phyloP scores from a whole-genome alignment of 1,140 invertebrate species.

The Drosophila setifemur region DNA sequence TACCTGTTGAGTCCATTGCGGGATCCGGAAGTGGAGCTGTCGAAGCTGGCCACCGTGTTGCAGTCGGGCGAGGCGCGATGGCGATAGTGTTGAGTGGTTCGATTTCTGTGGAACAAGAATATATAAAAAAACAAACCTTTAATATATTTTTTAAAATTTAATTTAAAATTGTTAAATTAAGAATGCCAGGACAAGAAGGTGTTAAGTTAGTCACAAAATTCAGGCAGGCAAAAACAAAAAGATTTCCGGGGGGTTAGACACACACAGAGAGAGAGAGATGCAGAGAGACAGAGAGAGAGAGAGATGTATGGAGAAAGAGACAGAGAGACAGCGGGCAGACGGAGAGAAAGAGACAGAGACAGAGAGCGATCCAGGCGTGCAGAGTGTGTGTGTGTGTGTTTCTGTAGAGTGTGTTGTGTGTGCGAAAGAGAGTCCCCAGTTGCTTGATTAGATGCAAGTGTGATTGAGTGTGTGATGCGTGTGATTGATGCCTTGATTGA shows the following conservation, averaged over 20 bases:
- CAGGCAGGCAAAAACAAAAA: slow-evolving; percentile 23
- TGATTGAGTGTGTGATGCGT: slow-evolving; percentile 5
- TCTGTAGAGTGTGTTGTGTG: background rate
- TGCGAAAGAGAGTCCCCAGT: slow-evolving; percentile 31
- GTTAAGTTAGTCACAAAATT: slow-evolving; percentile 37
- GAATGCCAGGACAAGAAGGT: slow-evolving; percentile 25
- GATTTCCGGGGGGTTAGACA: slow-evolving; percentile 23
- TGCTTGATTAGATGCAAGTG: background rate
- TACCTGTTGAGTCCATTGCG: slow-evolving; percentile 91
- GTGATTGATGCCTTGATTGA: slow-evolving; percentile 34
- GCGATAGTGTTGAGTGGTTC: slow-evolving; percentile 90
- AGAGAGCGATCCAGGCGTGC: slow-evolving; percentile 29
- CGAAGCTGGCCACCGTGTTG: slow-evolving; percentile 93
- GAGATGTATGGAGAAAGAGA: slow-evolving; percentile 6
- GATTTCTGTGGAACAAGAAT: slow-evolving; percentile 84
- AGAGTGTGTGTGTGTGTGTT: slow-evolving; percentile 3
- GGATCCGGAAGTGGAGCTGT: slow-evolving; percentile 92
- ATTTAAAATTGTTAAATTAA: background rate
- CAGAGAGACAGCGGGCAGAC: background rate
- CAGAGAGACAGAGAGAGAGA: slow-evolving; percentile 1
- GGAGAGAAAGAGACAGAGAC: slow-evolving; percentile 10
- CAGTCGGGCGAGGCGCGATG: slow-evolving; percentile 93
- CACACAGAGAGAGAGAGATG: slow-evolving; percentile 23
- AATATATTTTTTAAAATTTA: background rate
- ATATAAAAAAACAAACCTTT: background rate